Percentiles rank a stretch among this genome's conserved stretches.
These are phyloP conservation scores for Pitangus sulphuratus DNA, from an alignment of 2,797 vertebrate genomes.

Conservation along the genomic window DNA sequence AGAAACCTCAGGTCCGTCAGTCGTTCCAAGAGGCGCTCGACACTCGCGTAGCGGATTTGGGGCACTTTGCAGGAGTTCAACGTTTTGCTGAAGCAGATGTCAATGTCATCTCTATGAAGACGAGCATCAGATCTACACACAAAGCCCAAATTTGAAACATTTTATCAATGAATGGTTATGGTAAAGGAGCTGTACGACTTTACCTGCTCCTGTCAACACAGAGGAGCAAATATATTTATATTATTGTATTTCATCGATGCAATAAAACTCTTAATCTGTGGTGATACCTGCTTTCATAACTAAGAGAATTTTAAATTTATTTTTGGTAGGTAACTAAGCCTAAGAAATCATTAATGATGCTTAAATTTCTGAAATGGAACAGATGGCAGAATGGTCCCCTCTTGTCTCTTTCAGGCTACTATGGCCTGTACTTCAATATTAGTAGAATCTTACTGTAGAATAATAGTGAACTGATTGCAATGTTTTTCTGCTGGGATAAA, in stretches of 20 bases:
- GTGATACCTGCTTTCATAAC: background rate
- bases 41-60: conserved; percentile 95
- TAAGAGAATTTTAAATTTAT: background rate
- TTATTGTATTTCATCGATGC: background rate
- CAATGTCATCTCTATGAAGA: conserved; percentile 95
- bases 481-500: background rate
- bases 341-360: background rate
- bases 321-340: background rate
- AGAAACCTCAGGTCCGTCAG: conserved; percentile 96
- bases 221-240: background rate
- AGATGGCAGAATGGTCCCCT: background rate
- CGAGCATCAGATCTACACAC: conserved; percentile 90
- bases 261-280: background rate
- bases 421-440: background rate
- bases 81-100: conserved; percentile 99
- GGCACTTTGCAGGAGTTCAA: conserved; percentile 99
- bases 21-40: conserved; percentile 94
- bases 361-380: background rate
- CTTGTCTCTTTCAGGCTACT: background rate
- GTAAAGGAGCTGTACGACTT: background rate
- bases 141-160: background rate
- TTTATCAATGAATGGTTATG: background rate
- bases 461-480: background rate
- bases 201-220: background rate
- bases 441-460: background rate